Base-by-base conservation (phyloP, 2,113 vertebrate species). In the Cisticola juncidis region DNA sequence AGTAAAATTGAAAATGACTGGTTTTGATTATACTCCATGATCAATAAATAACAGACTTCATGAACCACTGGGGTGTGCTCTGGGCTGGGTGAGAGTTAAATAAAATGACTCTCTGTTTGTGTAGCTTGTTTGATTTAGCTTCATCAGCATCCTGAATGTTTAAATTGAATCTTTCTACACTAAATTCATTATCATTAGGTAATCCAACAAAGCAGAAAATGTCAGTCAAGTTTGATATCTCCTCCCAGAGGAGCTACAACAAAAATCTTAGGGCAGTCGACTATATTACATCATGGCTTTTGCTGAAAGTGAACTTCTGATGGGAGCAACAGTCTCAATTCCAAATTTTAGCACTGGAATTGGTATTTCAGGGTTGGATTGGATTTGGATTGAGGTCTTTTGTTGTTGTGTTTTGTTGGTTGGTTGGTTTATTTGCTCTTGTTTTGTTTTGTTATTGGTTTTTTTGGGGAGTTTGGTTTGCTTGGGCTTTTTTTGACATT, bases 91-190 rank as follows among this genome's bases (percentile, higher is more conserved):
- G 47, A 86, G 51, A 92, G 48, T 93, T 78, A 48, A 92, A 91
- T 91, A 82, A 72, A 85, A 91, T 65, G 22, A 35, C 57, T 72
- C 51, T 71, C 8, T 85, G 70, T 95, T 96, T 97, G 58, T 81
- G 57, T 93, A 95, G 78, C 86, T 94, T 96, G 79, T 90, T 92
- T 94, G 79, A 89, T 88, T 94, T 95, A 91, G 51, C 56, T 78
- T 92, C 72, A 87, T 89, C 81, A 87, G 58, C 85, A 92, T 89
- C 72, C 53, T 66, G 68, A 64, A 50, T 47, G 44, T 70, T 90
- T 78, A 92, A 96, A 91, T 81, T 68, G 66, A 94, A 81, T 85
- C 79, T 68, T 92, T 95, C 73, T 92, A 54, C 40, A 11, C 24
- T 87, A 77, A 96, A 96, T 95, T 94, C 18, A 42, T 88, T 74